A percentile compares a stretch with the other conserved stretches of the same genome.
These are phyloP conservation scores for Ameiurus melas DNA, from an alignment of 2,113 vertebrate genomes.

Conservation along the genomic window DNA sequence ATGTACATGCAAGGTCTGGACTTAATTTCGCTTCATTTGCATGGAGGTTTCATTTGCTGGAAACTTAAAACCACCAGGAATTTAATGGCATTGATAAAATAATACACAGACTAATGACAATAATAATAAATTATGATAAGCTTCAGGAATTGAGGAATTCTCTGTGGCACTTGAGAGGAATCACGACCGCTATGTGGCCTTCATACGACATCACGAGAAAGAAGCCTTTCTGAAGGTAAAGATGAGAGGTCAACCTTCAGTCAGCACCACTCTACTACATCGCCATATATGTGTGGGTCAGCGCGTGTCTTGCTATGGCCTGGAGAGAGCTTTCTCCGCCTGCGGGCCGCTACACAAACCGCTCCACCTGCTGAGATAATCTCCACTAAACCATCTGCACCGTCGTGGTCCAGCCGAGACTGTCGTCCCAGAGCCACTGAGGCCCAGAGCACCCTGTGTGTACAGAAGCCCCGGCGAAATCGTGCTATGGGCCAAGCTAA, in stretches of 20 bases:
- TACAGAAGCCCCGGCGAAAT: constrained; percentile 9
- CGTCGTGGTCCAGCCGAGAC: constrained; percentile 53
- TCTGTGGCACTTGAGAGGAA: neutral
- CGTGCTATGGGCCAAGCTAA: neutral
- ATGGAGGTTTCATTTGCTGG: neutral
- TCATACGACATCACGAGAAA: neutral
- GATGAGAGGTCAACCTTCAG: neutral
- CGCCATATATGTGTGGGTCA: constrained; percentile 17
- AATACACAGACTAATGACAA: neutral
- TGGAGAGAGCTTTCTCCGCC: constrained; percentile 63
- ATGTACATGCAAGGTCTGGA: constrained; percentile 13
- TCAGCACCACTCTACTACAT: constrained; percentile 7
- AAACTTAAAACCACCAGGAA: neutral
- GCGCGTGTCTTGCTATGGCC: constrained; percentile 44
- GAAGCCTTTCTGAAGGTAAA: neutral
- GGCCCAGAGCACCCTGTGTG: neutral
- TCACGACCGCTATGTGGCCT: neutral
- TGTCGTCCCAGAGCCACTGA: neutral
- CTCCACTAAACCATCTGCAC: constrained; percentile 81
- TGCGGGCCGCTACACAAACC: constrained; percentile 62
- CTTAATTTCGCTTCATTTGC: constrained; percentile 12
- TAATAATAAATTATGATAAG: neutral
- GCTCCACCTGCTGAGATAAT: constrained; percentile 78
- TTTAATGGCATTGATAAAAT: neutral
- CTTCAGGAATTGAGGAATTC: neutral